Evolutionary conservation across 2,888 invertebrate species (phyloP).

Genomic region (Tinea trinotella): DNA sequence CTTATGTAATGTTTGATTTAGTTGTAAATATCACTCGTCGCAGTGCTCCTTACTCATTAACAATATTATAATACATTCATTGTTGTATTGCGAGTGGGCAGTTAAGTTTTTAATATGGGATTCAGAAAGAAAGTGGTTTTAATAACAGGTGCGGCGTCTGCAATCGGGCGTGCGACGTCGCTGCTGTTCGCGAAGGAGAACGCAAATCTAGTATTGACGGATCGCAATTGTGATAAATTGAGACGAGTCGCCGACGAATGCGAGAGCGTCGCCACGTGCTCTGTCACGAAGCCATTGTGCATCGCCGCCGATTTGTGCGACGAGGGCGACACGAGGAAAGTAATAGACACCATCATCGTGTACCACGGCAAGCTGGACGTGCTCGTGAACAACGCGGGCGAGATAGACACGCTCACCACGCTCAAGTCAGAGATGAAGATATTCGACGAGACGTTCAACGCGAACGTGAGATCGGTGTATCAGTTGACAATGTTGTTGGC

Average conservation of each 20-base stretch:
- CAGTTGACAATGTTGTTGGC: conserved; percentile 85
- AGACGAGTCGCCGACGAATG: background rate
- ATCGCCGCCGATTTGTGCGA: background rate
- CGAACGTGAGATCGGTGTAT: conserved; percentile 85
- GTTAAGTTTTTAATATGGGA: no score
- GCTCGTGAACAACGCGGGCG: conserved; percentile 88
- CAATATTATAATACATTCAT: no score
- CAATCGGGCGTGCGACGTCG: background rate
- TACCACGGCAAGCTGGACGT: conserved; percentile 72
- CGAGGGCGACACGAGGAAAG: background rate
- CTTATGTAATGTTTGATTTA: no score
- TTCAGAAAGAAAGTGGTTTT: conserved; percentile 15
- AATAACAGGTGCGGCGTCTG: background rate
- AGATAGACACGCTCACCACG: conserved; percentile 77
- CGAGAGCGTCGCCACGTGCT: background rate
- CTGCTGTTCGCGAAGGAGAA: background rate
- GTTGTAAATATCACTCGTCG: no score
- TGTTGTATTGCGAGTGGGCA: no score
- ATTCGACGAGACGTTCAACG: conserved; percentile 86
- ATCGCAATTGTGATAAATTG: background rate
- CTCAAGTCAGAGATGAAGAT: conserved; percentile 87
- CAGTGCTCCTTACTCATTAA: no score
- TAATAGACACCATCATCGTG: background rate
- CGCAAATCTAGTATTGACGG: background rate
- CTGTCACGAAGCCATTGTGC: background rate